Evolutionary conservation across 2,113 vertebrate species (phyloP), one percentile per base, ranked within the genome.

Genomic region (Poeciliopsis prolifica): DNA sequence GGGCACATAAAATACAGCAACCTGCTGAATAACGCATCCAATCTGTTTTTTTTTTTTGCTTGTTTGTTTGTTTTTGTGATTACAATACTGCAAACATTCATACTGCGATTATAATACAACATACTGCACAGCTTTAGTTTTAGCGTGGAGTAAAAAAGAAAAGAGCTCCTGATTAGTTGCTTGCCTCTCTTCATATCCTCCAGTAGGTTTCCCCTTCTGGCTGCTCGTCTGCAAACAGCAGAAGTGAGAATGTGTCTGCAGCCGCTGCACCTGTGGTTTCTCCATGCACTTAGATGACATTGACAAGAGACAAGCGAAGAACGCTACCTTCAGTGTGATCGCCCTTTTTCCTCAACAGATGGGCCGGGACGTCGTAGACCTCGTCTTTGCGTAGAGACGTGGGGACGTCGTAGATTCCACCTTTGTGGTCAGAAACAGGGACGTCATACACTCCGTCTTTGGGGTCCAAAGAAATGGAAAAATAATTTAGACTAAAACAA

Each of bases 351-450:
- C 79, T 90, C 70, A 94, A 3, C 29, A 89, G 62, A 31, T 70
- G 51, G 35, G 86, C 93, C 0, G 94, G 94, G 3, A 94, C 86
- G 0, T 93, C 94, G n/a, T 94, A 95, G 44, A 94, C 85, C 65
- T 62, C 77, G 24, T 94, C 94, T 29, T 51, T 40, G 19, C 58
- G 28, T 4, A 71, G 88, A 92, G 66, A 75, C 12, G 14, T 4
- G 0, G 40, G 40, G 40, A 42, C 40, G 40, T 42, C 13, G 13
- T 42, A 42, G 40, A 42, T 4, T 14, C 3, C 13, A 4, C 9
- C 40, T 42, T 42, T 42, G 13, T 12, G 40, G 11, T 14, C 13
- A 14, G 40, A 42, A 42, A 4, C 3, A 3, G 94, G 94, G 2
- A 94, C 86, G 0, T 93, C 94, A 30, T 94, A 95, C 40, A 94